A percentile compares a stretch with the other conserved stretches of the same genome.
phyloP scores from a whole-genome alignment of 2,113 vertebrate genomes.

The Dicaeum eximium region DNA sequence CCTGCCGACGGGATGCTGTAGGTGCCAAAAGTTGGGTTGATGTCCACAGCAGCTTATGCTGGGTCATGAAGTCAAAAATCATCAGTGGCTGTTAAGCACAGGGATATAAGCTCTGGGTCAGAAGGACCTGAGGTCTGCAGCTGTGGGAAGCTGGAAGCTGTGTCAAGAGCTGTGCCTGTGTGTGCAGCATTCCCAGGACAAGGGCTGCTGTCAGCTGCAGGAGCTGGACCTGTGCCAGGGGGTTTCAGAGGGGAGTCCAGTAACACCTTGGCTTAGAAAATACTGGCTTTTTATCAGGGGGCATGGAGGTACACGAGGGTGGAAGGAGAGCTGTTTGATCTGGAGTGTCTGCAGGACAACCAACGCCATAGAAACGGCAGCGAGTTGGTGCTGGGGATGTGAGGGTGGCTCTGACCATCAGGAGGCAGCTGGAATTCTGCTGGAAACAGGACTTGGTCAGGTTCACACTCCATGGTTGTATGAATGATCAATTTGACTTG shows the following conservation, averaged over 20 bases:
- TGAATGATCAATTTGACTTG: neutral
- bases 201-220: neutral
- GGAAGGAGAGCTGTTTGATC: neutral
- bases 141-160: neutral
- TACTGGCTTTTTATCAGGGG: neutral
- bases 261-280: neutral
- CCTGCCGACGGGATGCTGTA: neutral
- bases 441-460: neutral
- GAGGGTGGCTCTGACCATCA: neutral
- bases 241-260: neutral
- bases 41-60: neutral
- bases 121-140: neutral
- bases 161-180: neutral
- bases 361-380: fast-evolving
- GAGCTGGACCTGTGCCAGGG: neutral
- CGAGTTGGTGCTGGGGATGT: neutral
- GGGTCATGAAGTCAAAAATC: neutral
- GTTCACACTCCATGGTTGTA: neutral
- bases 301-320: neutral
- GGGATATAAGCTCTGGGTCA: neutral
- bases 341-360: neutral
- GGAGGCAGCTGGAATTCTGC: neutral
- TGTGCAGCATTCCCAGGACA: neutral
- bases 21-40: neutral
- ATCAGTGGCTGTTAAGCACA: neutral